Evolutionary conservation across 2,113 vertebrate genomes (phyloP).

Genomic region (Aramus guarauna): DNA sequence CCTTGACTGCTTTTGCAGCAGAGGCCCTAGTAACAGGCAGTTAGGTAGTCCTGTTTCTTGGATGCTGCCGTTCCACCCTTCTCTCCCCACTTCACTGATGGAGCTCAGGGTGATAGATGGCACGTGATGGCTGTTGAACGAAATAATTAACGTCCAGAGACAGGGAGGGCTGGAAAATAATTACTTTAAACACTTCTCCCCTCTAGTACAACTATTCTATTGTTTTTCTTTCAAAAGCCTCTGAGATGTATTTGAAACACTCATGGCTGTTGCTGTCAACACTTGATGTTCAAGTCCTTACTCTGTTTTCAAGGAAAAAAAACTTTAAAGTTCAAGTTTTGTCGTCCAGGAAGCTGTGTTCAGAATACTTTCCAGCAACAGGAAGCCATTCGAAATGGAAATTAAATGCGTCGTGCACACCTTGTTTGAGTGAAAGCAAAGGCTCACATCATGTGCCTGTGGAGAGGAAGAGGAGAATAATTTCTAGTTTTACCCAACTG

Average conservation of each 20-base stretch:
- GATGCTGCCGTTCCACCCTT: not conserved
- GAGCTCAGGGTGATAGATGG: not conserved
- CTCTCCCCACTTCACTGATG: not conserved
- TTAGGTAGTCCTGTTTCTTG: not conserved
- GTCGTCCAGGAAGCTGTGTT: not conserved
- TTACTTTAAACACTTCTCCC: not conserved
- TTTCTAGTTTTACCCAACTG: not conserved
- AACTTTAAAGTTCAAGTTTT: not conserved
- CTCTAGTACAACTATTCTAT: not conserved
- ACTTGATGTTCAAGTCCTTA: not conserved
- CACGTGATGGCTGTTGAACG: rapidly evolving
- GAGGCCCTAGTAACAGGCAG: not conserved
- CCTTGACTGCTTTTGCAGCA: not conserved
- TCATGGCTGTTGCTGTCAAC: not conserved
- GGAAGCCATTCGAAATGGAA: not conserved
- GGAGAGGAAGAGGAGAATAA: not conserved
- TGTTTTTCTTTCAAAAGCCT: not conserved
- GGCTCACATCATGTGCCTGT: not conserved
- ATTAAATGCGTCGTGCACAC: not conserved
- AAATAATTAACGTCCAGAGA: not conserved
- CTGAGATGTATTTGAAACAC: not conserved
- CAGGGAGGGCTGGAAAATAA: not conserved
- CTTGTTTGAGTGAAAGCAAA: not conserved
- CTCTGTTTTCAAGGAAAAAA: not conserved
- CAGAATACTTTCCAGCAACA: not conserved